phyloP scores from a whole-genome alignment of 2,888 invertebrate species.

The Euphydryas editha region DNA sequence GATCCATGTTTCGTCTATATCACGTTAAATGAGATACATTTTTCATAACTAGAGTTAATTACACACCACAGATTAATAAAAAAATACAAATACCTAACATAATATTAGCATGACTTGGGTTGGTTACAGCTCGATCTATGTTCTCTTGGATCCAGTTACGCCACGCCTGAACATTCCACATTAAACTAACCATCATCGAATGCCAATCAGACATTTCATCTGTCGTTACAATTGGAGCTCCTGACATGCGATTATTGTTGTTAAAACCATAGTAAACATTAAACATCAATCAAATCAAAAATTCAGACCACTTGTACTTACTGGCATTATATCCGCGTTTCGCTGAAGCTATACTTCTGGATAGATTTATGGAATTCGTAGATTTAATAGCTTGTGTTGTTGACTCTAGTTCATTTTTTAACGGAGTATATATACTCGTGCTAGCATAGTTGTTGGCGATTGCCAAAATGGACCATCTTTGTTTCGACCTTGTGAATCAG shows the following conservation, averaged over 20 bases:
- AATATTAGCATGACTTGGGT: constrained; percentile 41
- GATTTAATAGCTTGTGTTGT: constrained; percentile 5
- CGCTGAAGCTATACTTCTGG: constrained; percentile 32
- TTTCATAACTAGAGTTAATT: background rate
- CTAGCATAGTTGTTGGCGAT: constrained; percentile 49
- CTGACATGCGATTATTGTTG: constrained; percentile 45
- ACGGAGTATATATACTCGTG: constrained; percentile 40
- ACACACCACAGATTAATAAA: background rate
- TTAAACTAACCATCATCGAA: constrained; percentile 71
- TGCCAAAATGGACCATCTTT: constrained; percentile 43
- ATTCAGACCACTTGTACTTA: constrained; percentile 40
- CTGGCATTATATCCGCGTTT: constrained; percentile 52
- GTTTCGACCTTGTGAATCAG: constrained; percentile 29
- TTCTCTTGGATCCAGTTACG: constrained; percentile 73
- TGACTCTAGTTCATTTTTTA: constrained; percentile 13
- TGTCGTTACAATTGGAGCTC: constrained; percentile 61
- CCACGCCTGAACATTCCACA: constrained; percentile 77
- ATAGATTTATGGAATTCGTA: constrained; percentile 14
- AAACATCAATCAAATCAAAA: too few species aligned
- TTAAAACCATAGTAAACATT: constrained; percentile 28
- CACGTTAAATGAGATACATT: constrained; percentile 40
- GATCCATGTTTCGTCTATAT: constrained; percentile 56
- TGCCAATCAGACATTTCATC: constrained; percentile 74
- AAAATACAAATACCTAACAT: constrained; percentile 2
- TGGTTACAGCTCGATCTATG: constrained; percentile 57